Conservation (phyloP, 2,113 vertebrate species). For the Mus spicilegus region DNA sequence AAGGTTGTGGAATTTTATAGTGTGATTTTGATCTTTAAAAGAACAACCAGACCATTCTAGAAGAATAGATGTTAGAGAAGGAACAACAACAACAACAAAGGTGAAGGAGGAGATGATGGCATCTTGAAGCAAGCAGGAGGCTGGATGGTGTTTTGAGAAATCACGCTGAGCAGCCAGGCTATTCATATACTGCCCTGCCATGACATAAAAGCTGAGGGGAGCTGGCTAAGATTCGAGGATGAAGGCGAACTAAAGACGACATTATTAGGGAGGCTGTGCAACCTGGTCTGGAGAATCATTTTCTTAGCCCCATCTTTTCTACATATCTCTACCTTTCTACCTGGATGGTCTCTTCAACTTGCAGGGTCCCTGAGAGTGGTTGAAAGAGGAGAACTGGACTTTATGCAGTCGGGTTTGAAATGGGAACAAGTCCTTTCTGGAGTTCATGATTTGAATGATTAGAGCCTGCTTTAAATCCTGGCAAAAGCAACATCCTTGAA, state of each 20-base stretch:
- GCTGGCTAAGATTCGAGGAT: background rate
- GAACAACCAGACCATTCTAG: background rate
- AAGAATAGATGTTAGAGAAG: background rate
- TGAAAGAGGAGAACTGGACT: background rate
- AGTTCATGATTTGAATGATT: conserved; percentile 59
- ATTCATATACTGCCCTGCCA: too few species aligned
- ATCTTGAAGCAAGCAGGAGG: accelerated
- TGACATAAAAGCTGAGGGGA: background rate
- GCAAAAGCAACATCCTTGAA: conserved; percentile 48
- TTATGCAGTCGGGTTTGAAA: background rate
- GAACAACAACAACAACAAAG: background rate
- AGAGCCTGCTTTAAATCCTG: conserved; percentile 55
- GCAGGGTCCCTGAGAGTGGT: background rate
- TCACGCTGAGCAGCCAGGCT: accelerated
- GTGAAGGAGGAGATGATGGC: background rate
- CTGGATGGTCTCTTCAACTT: background rate
- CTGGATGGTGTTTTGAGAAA: too few species aligned
- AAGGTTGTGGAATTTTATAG: background rate
- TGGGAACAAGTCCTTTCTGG: background rate
- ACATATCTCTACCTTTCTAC: background rate
- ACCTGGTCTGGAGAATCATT: background rate
- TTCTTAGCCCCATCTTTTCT: background rate
- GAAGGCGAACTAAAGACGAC: background rate
- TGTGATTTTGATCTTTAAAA: background rate
- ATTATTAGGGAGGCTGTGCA: background rate